Evolutionary conservation across 1,140 invertebrate genomes (phyloP).

Genomic region (Ephestia elutella): DNA sequence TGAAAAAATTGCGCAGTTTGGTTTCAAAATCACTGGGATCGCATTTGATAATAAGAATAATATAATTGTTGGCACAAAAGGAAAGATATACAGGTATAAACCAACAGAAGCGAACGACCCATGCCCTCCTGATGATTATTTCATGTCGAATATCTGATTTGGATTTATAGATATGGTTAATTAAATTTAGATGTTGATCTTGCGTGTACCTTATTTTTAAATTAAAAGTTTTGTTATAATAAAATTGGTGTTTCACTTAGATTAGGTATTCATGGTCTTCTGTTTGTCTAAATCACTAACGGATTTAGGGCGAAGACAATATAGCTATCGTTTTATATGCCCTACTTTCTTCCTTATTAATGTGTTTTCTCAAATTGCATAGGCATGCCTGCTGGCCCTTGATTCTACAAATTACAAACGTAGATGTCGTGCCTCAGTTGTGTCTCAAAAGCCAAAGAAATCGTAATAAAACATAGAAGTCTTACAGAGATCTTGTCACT

Average conservation of each 20-base stretch:
- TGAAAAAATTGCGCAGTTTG: conserved; percentile 51
- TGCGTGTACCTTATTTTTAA: neutral
- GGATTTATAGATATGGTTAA: neutral
- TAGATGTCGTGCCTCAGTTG: too few relatives aligned
- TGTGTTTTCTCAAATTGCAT: too few relatives aligned
- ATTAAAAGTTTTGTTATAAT: neutral
- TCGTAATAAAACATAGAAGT: too few relatives aligned
- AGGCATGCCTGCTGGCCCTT: too few relatives aligned
- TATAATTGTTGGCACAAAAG: conserved; percentile 62
- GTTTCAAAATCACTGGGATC: conserved; percentile 61
- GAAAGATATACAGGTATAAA: conserved; percentile 63
- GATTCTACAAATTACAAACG: too few relatives aligned
- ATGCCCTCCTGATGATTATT: conserved; percentile 60
- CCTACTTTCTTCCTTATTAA: too few relatives aligned
- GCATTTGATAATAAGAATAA: conserved; percentile 59
- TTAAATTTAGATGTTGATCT: neutral
- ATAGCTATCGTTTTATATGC: too few relatives aligned
- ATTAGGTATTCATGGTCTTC: too few relatives aligned
- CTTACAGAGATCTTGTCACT: too few relatives aligned
- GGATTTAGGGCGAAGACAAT: too few relatives aligned
- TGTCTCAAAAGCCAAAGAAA: too few relatives aligned
- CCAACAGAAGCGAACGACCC: conserved; percentile 50
- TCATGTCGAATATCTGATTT: conserved; percentile 54
- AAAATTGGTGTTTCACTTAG: neutral
- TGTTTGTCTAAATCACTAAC: too few relatives aligned